Evolutionary conservation across 2,797 vertebrate genomes (phyloP), one percentile per base, ranked within the genome.

Genomic region (Decapterus maruadsi): DNA sequence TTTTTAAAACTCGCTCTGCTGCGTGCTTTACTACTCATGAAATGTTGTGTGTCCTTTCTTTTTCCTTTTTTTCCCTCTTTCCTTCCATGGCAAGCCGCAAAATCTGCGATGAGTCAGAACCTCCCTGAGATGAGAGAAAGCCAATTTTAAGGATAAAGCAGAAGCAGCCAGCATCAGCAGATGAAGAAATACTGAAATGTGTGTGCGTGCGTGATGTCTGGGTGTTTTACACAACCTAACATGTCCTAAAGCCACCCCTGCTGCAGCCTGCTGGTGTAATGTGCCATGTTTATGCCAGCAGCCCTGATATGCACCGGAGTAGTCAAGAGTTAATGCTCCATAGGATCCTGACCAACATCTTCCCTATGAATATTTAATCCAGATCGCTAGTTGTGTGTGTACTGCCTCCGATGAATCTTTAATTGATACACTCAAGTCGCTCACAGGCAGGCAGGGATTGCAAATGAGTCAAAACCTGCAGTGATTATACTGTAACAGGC

Each of bases 341-440:
- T 77, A 84, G 68, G 87, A 87, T 85, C 85, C 87, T 54, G 67
- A 85, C 78, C 87, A 78, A 80, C 86, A 86, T 90, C 89, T 83
- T 87, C 62, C 26, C 70, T 11, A 89, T 92, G 75, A 90, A 92
- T 92, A 89, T 92, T 94, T 92, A 82, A 93, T 91, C 83, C 83
- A 34, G 80, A 87, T 85, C 71, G 46, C 77, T 74, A 8, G 61
- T 80, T 77, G 87, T 85, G 82, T 92, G 85, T 77, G 26, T 26
- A 45, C 68, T 55, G 75, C 77, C 72, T 88, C 80, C 72, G 67
- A 75, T 92, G 79, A 82, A 89, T 91, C 78, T 88, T 92, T 92
- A 90, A 92, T 92, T 92, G 83, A 87, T 82, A 83, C 78, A 85
- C 86, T 75, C 4, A 12, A 84, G 85, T 89, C 38, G 72, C 87